Conservation (phyloP, 2,888 invertebrate genomes). For the Stenchaetothrips biformis region DNA sequence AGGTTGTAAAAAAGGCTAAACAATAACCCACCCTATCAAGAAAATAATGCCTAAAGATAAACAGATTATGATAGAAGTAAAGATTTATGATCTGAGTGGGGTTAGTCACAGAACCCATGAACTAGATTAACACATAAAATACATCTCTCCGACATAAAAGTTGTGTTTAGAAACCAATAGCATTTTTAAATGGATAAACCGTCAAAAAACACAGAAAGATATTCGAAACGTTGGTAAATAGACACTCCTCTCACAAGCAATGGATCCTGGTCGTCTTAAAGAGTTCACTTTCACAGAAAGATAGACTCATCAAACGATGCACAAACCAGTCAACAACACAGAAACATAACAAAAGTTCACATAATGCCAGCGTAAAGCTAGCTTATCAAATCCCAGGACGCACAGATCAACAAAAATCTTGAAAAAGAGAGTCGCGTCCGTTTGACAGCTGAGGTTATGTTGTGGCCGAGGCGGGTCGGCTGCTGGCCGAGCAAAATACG, state of each 20-base stretch:
- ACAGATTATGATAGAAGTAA: not conserved
- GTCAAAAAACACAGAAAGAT: not conserved
- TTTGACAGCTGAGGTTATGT: constrained; percentile 16
- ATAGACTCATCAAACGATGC: too few relatives aligned
- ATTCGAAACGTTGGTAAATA: not conserved
- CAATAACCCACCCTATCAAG: not conserved
- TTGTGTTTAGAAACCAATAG: not conserved
- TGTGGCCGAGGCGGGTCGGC: constrained; percentile 10
- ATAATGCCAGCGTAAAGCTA: not conserved
- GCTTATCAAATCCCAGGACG: not conserved
- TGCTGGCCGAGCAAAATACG: constrained; percentile 8
- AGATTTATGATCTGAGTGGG: not conserved
- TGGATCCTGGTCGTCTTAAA: not conserved
- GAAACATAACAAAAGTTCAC: not conserved
- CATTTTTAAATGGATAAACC: not conserved
- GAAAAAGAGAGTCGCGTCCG: not conserved
- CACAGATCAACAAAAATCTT: not conserved
- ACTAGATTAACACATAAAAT: not conserved
- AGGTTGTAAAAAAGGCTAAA: too few relatives aligned
- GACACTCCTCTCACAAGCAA: not conserved
- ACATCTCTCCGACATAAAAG: not conserved
- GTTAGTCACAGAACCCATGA: not conserved
- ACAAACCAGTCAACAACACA: not conserved
- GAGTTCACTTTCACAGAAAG: not conserved
- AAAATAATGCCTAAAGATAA: not conserved